Conservation (phyloP, 2,113 vertebrate species). For the Progne subis region DNA sequence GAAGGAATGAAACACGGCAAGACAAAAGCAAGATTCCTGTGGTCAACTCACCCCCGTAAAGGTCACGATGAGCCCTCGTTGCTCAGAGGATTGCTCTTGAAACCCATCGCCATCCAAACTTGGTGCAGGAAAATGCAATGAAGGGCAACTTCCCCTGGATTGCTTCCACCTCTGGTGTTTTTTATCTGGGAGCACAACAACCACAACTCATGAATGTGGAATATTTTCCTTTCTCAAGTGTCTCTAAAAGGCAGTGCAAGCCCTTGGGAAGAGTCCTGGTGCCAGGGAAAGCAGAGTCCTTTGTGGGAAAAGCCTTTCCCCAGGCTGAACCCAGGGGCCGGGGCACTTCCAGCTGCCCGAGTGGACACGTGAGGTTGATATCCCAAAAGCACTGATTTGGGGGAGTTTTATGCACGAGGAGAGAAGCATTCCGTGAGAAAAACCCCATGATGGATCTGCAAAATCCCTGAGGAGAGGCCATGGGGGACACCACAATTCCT, state of each 20-base stretch:
- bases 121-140: neutral
- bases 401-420: neutral
- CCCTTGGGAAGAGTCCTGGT: neutral
- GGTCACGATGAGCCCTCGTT: neutral
- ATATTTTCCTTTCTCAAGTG: neutral
- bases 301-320: fast-evolving
- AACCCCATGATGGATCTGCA: fast-evolving
- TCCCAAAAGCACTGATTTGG: fast-evolving
- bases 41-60: neutral
- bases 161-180: neutral
- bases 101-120: fast-evolving
- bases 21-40: neutral
- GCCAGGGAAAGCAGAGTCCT: neutral
- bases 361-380: neutral
- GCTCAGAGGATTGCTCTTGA: neutral
- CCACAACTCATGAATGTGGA: fast-evolving
- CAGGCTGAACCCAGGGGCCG: fast-evolving
- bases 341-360: neutral
- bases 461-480: neutral
- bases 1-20: neutral
- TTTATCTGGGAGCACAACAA: neutral
- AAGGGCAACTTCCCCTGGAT: neutral
- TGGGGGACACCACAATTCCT: neutral
- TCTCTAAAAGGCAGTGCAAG: neutral
- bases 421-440: neutral